A percentile compares a stretch with the other conserved stretches of the same genome.
These are phyloP conservation scores for Brachyptera putata DNA, from an alignment of 2,888 invertebrate species.

Conservation along the genomic window DNA sequence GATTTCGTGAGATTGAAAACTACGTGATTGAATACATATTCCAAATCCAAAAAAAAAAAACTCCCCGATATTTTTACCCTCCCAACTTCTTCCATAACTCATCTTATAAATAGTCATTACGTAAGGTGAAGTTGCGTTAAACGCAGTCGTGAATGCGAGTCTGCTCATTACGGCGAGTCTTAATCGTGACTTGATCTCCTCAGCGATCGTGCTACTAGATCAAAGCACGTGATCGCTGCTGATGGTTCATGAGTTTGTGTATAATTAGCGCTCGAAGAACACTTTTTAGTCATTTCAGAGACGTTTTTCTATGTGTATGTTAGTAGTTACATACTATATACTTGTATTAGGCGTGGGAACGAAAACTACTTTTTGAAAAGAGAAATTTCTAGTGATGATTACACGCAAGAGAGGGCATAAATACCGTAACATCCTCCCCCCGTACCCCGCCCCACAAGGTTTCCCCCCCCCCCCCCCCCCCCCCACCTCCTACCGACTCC, in stretches of 20 bases:
- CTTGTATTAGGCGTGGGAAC: constrained; percentile 7
- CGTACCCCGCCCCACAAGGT: not conserved
- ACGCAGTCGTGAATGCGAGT: not conserved
- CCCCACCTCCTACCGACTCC: not conserved
- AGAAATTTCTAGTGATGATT: constrained; percentile 9
- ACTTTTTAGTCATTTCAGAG: constrained; percentile 12
- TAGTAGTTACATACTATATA: not conserved
- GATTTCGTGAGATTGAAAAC: not conserved
- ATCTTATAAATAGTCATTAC: constrained; percentile 9
- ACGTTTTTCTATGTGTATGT: not conserved
- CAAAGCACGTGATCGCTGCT: not conserved
- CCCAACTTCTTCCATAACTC: too few relatives aligned
- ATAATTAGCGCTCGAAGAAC: constrained; percentile 11
- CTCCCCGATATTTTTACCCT: too few relatives aligned
- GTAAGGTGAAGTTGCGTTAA: not conserved
- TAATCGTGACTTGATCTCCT: constrained; percentile 3
- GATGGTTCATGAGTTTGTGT: not conserved
- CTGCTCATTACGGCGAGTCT: not conserved
- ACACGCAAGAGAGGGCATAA: not conserved
- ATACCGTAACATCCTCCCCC: not conserved
- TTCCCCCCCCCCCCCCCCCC: not conserved
- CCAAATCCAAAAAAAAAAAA: too few relatives aligned
- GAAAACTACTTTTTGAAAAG: not conserved
- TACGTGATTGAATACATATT: not conserved
- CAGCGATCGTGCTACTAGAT: constrained; percentile 7